Evolutionary conservation across 2,888 invertebrate species (phyloP).

Genomic region (Eueremaeus valkanovi): DNA sequence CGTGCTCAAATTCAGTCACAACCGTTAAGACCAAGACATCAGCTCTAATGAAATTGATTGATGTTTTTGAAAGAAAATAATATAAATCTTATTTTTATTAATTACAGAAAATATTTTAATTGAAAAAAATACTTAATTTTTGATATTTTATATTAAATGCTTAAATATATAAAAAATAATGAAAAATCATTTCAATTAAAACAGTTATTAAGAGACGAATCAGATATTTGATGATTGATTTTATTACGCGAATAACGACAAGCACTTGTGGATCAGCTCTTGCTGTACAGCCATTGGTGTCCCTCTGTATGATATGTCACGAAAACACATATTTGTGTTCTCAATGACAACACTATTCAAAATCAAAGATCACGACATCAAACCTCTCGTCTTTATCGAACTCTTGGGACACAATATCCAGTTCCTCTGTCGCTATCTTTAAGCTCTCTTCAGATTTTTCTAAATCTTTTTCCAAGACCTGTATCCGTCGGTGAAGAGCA

Average conservation of each 20-base stretch:
- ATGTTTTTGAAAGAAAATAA: no score
- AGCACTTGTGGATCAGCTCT: not conserved
- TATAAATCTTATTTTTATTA: no score
- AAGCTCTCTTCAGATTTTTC: conserved; percentile 98
- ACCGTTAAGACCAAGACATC: no score
- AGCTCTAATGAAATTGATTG: no score
- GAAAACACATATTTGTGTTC: not conserved
- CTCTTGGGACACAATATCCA: conserved; percentile 98
- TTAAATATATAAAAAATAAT: not conserved
- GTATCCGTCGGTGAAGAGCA: conserved; percentile 96
- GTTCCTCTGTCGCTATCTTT: conserved; percentile 93
- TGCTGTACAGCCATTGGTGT: conserved; percentile 14
- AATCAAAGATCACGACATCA: conserved; percentile 39
- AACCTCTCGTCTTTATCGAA: conserved; percentile 99
- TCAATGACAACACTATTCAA: not conserved
- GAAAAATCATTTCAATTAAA: not conserved
- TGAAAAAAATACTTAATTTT: no score
- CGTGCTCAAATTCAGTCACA: no score
- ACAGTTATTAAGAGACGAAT: not conserved
- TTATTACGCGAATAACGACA: not conserved
- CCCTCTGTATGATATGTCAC: not conserved
- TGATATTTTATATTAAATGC: no score
- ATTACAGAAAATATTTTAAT: no score
- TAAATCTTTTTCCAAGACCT: conserved; percentile 97
- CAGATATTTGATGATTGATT: not conserved